A percentile compares a stretch with the other conserved stretches of the same genome.
These are phyloP conservation scores for Vombatus ursinus DNA, from an alignment of 2,113 vertebrate species.

Conservation along the genomic window DNA sequence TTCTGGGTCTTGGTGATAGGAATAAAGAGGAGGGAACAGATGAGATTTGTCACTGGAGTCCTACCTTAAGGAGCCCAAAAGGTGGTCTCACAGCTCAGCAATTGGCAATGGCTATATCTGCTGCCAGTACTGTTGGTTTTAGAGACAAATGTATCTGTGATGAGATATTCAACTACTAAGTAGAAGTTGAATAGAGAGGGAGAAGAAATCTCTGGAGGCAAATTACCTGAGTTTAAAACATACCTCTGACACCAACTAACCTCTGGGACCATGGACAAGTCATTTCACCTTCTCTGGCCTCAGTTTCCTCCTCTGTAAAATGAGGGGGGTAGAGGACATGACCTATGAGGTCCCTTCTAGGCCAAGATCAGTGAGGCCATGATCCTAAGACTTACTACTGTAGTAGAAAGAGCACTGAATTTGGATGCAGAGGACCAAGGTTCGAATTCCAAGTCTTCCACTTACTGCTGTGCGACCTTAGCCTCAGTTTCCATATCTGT, in stretches of 20 bases:
- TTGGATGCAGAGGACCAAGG: not conserved
- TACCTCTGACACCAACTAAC: not conserved
- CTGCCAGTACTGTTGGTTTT: not conserved
- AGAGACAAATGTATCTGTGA: not conserved
- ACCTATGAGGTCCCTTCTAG: not conserved
- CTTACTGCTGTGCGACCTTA: not conserved
- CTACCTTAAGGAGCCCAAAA: not conserved
- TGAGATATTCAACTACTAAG: not conserved
- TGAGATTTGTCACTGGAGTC: not conserved
- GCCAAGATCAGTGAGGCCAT: not conserved
- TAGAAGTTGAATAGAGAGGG: not conserved
- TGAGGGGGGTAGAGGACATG: not conserved
- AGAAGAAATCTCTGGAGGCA: not conserved
- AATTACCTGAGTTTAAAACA: not conserved
- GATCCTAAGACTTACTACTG: not conserved
- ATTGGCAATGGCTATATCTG: not conserved
- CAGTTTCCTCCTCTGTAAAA: not conserved
- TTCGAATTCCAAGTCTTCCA: not conserved
- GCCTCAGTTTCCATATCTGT: not conserved
- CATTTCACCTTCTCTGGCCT: not conserved
- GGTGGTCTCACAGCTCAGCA: not conserved
- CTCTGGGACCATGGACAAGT: not conserved
- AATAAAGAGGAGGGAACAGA: not conserved
- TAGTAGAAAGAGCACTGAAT: not conserved
- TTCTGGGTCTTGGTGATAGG: not conserved